Evolutionary conservation across 2,113 vertebrate species (phyloP).

Genomic region (Perccottus glenii): DNA sequence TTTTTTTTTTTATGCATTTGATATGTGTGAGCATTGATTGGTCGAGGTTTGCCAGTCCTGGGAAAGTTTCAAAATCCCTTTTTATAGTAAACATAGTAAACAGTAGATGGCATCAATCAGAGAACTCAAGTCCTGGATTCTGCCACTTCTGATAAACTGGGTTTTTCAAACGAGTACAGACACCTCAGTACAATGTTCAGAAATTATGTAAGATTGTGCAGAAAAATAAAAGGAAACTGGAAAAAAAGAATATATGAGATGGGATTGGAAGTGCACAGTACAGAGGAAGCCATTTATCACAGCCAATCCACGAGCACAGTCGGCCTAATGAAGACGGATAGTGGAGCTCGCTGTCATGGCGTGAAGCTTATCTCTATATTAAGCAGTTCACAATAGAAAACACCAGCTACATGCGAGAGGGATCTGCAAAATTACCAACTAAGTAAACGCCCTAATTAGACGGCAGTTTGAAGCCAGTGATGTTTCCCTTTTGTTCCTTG

Average conservation of each 20-base stretch:
- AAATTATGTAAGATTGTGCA: not conserved
- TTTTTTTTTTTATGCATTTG: too few species aligned
- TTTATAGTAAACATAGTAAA: too few species aligned
- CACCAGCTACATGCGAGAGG: slow-evolving; percentile 33
- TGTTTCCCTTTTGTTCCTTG: not conserved
- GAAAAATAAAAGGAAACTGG: slow-evolving; percentile 2
- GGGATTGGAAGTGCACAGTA: not conserved
- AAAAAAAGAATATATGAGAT: not conserved
- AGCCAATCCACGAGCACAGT: slow-evolving; percentile 40
- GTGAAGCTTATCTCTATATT: slow-evolving; percentile 51
- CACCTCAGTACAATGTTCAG: not conserved
- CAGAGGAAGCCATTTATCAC: slow-evolving; percentile 61
- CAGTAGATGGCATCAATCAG: too few species aligned
- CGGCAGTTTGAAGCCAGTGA: slow-evolving; percentile 32
- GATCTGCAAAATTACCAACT: slow-evolving; percentile 40
- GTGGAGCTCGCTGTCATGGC: slow-evolving; percentile 31
- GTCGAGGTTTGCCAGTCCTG: too few species aligned
- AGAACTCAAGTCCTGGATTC: too few species aligned
- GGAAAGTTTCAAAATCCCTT: too few species aligned
- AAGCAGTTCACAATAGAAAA: slow-evolving; percentile 41
- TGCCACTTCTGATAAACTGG: too few species aligned
- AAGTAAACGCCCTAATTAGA: slow-evolving; percentile 40
- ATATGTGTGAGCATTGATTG: too few species aligned
- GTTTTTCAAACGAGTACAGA: not conserved
- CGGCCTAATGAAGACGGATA: slow-evolving; percentile 65